A percentile compares a stretch with the other conserved stretches of the same genome.
Conservation (phyloP, 2,797 vertebrate genomes). For the Schizothorax lantsangensis region DNA sequence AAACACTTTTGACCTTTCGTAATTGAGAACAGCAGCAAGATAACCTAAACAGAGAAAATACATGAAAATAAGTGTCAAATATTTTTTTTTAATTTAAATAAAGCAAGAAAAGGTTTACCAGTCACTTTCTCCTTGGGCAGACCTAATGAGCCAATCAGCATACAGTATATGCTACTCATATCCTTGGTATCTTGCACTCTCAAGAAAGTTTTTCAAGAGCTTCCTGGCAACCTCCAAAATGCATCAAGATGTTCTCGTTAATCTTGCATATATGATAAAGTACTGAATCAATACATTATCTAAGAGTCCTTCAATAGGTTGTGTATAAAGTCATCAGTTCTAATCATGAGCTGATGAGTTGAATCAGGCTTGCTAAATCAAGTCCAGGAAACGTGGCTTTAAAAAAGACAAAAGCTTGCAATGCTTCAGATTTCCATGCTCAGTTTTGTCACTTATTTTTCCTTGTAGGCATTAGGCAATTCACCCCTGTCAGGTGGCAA, state of each 20-base stretch:
- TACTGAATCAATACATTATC: neutral
- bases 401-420: neutral
- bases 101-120: neutral
- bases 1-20: neutral
- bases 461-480: neutral
- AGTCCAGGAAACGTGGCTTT: neutral
- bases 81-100: no score
- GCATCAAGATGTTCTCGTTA: neutral
- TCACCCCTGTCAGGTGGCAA: neutral
- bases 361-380: neutral
- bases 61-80: neutral
- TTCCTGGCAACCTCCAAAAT: neutral
- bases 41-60: neutral
- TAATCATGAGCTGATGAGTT: neutral
- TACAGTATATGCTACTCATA: neutral
- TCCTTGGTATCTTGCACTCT: neutral
- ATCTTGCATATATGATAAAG: neutral
- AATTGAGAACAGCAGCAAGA: conserved; percentile 8
- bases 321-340: neutral
- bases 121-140: neutral
- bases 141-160: neutral
- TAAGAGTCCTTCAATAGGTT: neutral
- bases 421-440: neutral
- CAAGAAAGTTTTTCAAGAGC: neutral
- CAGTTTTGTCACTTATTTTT: neutral